phyloP scores from a whole-genome alignment of 2,888 invertebrate species.

The Seira musarum region DNA sequence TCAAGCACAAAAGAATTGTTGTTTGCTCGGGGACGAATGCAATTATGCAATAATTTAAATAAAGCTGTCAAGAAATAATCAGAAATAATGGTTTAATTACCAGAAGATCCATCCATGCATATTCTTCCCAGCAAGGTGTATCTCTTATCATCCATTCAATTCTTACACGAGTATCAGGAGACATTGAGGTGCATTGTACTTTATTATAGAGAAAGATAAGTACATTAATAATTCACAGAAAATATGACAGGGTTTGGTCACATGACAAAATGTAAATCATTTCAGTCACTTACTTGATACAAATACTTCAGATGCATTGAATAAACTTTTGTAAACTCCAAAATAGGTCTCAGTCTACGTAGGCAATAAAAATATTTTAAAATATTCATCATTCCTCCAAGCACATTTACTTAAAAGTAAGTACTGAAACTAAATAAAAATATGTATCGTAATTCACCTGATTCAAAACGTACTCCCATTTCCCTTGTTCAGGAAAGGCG shows the following conservation, averaged over 20 bases:
- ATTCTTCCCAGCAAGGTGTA: constrained; percentile 77
- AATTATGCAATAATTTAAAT: background rate
- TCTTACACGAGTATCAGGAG: constrained; percentile 72
- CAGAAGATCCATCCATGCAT: constrained; percentile 64
- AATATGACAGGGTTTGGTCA: background rate
- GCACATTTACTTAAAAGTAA: background rate
- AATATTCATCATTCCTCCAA: background rate
- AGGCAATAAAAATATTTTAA: constrained; percentile 14
- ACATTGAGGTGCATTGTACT: constrained; percentile 58
- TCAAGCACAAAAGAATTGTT: background rate
- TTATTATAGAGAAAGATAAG: too few relatives aligned
- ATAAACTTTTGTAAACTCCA: constrained; percentile 77
- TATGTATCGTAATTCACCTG: constrained; percentile 74
- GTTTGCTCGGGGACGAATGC: background rate
- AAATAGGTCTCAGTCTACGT: constrained; percentile 67
- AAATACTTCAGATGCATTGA: constrained; percentile 81
- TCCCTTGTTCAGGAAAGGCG: constrained; percentile 73
- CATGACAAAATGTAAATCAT: background rate
- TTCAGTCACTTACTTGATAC: constrained; percentile 76
- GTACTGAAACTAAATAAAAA: too few relatives aligned
- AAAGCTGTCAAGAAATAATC: background rate
- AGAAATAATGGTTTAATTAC: too few relatives aligned
- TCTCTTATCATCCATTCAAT: constrained; percentile 76
- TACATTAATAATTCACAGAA: background rate
- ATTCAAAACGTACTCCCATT: constrained; percentile 79